phyloP scores from a whole-genome alignment of 2,113 vertebrate genomes.

The Pachypanchax playfairii region DNA sequence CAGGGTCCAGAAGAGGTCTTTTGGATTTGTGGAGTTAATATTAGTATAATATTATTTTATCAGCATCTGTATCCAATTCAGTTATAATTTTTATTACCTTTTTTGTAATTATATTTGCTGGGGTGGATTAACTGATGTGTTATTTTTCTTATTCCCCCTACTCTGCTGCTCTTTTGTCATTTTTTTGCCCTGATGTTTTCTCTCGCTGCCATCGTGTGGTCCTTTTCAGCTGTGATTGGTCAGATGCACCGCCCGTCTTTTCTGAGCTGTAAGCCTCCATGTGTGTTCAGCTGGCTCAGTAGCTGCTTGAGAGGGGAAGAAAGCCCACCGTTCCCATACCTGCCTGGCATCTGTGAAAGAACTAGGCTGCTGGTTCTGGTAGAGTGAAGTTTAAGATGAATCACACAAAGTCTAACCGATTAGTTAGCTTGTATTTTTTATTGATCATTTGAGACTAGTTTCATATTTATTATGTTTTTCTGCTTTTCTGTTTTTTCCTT shows the following conservation, averaged over 20 bases:
- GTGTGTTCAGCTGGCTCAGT: conserved; percentile 93
- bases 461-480: no score
- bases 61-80: background rate
- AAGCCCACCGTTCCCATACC: conserved; percentile 86
- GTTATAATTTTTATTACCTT: background rate
- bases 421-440: no score
- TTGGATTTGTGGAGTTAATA: conserved; percentile 1
- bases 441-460: no score
- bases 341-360: conserved; percentile 90
- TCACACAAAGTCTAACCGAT: background rate
- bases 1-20: background rate
- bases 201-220: background rate
- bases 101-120: background rate
- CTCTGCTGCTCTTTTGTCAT: background rate
- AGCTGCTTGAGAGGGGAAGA: conserved; percentile 87
- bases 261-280: conserved; percentile 88
- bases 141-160: background rate
- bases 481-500: no score
- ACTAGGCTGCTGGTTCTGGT: conserved; percentile 93
- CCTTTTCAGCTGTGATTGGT: conserved; percentile 83
- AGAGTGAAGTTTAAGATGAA: conserved; percentile 37
- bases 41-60: background rate
- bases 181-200: background rate
- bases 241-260: conserved; percentile 89
- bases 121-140: background rate